These are phyloP conservation scores for Bursaphelenchus okinawaensis DNA, from an alignment of 2,888 invertebrate species.

Conservation along the genomic window DNA sequence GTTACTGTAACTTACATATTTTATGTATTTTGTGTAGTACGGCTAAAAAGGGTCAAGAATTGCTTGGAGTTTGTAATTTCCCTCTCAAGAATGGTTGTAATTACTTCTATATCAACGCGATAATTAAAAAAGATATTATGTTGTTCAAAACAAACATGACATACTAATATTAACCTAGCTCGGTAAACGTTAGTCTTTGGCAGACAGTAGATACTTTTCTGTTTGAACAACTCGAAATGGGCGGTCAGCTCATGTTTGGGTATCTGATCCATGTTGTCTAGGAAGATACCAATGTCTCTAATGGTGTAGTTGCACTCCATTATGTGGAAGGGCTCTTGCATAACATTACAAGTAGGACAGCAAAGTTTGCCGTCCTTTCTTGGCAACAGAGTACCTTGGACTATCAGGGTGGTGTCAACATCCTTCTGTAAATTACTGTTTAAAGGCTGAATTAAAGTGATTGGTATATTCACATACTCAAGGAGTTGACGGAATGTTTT, in stretches of 20 bases:
- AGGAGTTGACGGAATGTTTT: too few relatives aligned
- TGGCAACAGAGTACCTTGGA: background rate
- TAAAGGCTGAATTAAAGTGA: background rate
- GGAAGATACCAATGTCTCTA: constrained; percentile 1
- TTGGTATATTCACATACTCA: background rate
- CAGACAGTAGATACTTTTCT: background rate
- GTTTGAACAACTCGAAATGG: background rate
- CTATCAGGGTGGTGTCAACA: constrained; percentile 10
- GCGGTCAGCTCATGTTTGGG: background rate
- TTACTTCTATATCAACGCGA: too few relatives aligned
- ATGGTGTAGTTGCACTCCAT: constrained; percentile 11
- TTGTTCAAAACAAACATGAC: too few relatives aligned
- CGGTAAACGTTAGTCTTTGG: constrained; percentile 3
- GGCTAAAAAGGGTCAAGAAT: too few relatives aligned
- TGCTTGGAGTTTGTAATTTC: too few relatives aligned
- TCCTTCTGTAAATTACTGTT: constrained; percentile 4
- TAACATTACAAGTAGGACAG: background rate
- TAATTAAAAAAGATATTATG: too few relatives aligned
- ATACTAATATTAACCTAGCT: background rate
- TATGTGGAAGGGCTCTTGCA: constrained; percentile 7
- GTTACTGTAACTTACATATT: background rate
- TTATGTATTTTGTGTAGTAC: background rate
- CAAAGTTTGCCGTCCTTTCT: background rate
- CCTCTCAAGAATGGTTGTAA: too few relatives aligned
- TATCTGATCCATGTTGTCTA: constrained; percentile 1